Conservation (phyloP, 2,888 invertebrate genomes). For the Disparrhopalites patrizii region DNA sequence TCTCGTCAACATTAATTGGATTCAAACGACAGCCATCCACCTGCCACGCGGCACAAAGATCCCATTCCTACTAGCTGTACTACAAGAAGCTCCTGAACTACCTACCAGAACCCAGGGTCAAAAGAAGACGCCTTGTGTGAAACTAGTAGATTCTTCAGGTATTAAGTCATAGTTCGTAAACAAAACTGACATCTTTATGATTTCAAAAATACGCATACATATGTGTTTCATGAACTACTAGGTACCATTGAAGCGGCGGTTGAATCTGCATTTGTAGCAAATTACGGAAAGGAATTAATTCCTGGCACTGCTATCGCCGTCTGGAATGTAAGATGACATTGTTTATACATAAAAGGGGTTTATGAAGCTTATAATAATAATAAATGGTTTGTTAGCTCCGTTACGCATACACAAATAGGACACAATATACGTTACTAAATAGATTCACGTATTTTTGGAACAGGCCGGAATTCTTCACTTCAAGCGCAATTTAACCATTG, state of each 20-base stretch:
- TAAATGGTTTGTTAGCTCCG: neutral
- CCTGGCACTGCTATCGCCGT: conserved; percentile 42
- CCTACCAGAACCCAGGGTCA: neutral
- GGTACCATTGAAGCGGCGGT: conserved; percentile 34
- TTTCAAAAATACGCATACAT: neutral
- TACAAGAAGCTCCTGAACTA: conserved; percentile 21
- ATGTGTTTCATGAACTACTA: neutral
- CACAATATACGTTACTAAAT: neutral
- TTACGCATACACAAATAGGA: neutral
- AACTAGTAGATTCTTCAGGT: conserved; percentile 24
- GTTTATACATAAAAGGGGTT: neutral
- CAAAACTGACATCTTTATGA: neutral
- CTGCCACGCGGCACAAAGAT: conserved; percentile 9
- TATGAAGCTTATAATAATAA: neutral
- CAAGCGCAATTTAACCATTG: conserved; percentile 29
- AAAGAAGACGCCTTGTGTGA: conserved; percentile 21
- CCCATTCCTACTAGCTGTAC: conserved; percentile 22
- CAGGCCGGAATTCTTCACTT: conserved; percentile 31
- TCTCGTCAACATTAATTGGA: conserved; percentile 29
- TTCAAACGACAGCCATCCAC: conserved; percentile 14
- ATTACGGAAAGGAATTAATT: conserved; percentile 24
- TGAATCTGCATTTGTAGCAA: conserved; percentile 27
- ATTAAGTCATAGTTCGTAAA: neutral
- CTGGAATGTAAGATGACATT: conserved; percentile 33
- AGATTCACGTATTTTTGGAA: neutral